Evolutionary conservation across 2,888 invertebrate genomes (phyloP).

Genomic region (Drosophila leonis): DNA sequence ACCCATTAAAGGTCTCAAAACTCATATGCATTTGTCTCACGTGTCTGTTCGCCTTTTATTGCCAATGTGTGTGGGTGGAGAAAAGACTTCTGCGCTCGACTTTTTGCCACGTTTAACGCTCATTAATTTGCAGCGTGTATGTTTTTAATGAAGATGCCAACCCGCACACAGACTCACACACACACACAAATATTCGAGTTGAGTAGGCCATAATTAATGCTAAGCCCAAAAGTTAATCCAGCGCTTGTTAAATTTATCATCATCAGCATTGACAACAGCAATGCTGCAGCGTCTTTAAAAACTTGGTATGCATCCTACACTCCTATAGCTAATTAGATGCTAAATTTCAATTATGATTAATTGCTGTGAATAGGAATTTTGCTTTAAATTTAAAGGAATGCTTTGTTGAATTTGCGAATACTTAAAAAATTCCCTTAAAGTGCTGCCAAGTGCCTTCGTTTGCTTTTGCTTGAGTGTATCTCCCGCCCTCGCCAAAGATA

Average conservation of each 20-base stretch:
- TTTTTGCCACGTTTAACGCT: constrained; percentile 64
- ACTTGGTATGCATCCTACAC: background rate
- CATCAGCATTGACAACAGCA: constrained; percentile 28
- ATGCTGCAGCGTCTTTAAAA: constrained; percentile 11
- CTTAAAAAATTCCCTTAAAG: constrained; percentile 3
- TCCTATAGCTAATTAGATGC: constrained; percentile 24
- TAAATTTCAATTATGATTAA: constrained; percentile 28
- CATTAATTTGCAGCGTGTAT: constrained; percentile 74
- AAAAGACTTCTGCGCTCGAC: constrained; percentile 3
- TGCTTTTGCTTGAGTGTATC: background rate
- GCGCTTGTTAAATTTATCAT: constrained; percentile 58
- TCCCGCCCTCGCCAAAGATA: constrained; percentile 10
- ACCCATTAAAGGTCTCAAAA: constrained; percentile 55
- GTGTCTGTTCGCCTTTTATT: constrained; percentile 68
- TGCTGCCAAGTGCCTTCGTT: background rate
- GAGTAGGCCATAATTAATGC: constrained; percentile 67
- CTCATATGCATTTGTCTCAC: constrained; percentile 77
- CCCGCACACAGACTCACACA: constrained; percentile 22
- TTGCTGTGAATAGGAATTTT: background rate
- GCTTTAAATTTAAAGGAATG: background rate
- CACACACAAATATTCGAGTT: constrained; percentile 11
- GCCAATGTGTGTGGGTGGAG: constrained; percentile 43
- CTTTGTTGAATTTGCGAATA: background rate
- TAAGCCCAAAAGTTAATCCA: constrained; percentile 72
- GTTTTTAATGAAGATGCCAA: constrained; percentile 74